These are phyloP conservation scores for Physeter macrocephalus DNA, from an alignment of 2,113 vertebrate species.

Conservation along the genomic window DNA sequence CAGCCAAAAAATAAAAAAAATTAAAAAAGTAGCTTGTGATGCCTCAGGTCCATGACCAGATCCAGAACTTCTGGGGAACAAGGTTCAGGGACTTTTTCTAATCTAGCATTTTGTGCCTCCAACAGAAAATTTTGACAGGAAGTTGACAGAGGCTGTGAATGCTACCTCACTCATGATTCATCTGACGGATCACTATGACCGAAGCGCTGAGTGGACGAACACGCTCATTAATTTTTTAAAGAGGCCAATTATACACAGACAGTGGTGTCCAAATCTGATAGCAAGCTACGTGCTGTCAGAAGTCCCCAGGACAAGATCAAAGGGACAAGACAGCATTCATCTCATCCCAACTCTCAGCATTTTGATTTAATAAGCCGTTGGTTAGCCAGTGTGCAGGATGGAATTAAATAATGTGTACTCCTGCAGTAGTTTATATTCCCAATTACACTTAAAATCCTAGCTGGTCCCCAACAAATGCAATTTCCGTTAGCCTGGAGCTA, in stretches of 20 bases:
- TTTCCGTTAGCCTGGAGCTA: background rate
- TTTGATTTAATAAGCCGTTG: constrained; percentile 3
- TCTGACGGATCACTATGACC: background rate
- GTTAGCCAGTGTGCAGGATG: background rate
- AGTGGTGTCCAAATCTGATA: background rate
- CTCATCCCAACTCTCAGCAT: background rate
- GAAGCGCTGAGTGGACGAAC: background rate
- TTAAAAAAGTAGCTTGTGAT: background rate
- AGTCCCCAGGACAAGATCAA: background rate
- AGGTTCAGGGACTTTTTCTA: background rate
- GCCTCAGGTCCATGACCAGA: background rate
- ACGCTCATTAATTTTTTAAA: background rate
- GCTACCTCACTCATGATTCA: background rate
- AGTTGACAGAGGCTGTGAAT: background rate
- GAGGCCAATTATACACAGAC: constrained; percentile 18
- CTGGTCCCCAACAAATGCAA: background rate
- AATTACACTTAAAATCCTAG: background rate
- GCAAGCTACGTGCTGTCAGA: background rate
- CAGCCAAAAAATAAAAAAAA: background rate
- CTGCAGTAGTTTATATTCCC: background rate
- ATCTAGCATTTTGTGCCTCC: background rate
- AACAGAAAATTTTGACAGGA: background rate
- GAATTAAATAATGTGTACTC: background rate
- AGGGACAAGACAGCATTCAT: background rate
- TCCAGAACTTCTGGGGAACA: background rate